Evolutionary conservation across 2,888 invertebrate species (phyloP), one percentile per base, ranked within the genome.

Genomic region (Parnassius mnemosyne): DNA sequence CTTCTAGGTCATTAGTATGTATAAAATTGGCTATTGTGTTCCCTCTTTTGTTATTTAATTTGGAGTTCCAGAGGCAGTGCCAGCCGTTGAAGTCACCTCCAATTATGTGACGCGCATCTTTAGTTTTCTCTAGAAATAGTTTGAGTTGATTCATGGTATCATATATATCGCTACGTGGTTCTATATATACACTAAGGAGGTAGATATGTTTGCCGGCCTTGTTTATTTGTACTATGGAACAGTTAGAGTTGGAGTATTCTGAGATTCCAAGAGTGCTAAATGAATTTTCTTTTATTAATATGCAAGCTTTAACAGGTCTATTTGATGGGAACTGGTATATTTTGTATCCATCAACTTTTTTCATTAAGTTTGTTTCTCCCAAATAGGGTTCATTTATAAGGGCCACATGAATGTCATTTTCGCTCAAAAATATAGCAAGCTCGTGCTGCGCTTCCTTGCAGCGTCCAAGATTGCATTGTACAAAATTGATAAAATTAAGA

Each of bases 301-400:
- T 25, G 10, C 53, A 13, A 3, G 53, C 53, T 25, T 53, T 53
- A 9, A 53, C 41, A 25, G 34, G 25, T 16, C 12, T 1, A 25
- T 25, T 25, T 25, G 53, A 16, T 34, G 34, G 53, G n/a, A 53
- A 53, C n/a, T 53, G 53, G 25, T 53, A 53, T 25, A 16, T 53
- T 11, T 3, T 12, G 34, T 53, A 53, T 10, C 25, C 53, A 13
- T 16, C 25, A 11, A 20, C 10, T 9, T 53, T 25, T n/a, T 13
- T 20, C 25, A 53, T 53, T 12, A 12, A 13, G 10, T 53, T n/a
- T n/a, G n/a, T n/a, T 13, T 42, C 41, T 41, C 43, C 43, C 41
- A 43, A 11, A 16, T 51, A 51, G 9, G 51, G 51, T 51, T 51
- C 51, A 16, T 11, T 11, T 51, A 53, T 41, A 13, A 53, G 13